These are phyloP conservation scores for Elachura formosa DNA, from an alignment of 2,113 vertebrate species.

Conservation along the genomic window DNA sequence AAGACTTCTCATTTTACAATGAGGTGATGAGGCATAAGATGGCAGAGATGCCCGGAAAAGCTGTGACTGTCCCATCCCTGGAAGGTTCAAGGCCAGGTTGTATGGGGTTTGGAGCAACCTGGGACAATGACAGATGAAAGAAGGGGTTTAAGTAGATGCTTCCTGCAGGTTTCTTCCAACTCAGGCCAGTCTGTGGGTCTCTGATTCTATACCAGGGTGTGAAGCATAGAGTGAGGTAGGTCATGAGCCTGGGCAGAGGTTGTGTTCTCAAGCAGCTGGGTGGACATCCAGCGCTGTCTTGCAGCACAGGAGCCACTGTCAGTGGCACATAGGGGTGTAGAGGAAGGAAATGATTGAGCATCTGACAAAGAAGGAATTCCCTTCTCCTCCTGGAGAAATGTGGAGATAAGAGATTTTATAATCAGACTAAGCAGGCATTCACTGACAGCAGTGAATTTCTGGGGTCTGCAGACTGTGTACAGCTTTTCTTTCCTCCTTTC, in stretches of 20 bases:
- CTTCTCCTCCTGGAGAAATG: neutral
- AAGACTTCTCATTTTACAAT: neutral
- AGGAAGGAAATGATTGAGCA: neutral
- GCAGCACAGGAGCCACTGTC: neutral
- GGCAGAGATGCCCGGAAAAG: neutral
- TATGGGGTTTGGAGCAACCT: neutral
- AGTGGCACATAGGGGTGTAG: neutral
- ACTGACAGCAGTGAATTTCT: neutral
- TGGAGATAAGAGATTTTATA: neutral
- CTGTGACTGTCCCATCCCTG: neutral
- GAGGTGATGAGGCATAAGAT: neutral
- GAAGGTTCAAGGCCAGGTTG: neutral
- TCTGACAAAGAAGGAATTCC: neutral
- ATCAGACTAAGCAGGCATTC: neutral
- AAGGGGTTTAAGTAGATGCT: neutral
- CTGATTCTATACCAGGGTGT: neutral
- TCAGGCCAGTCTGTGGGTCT: neutral
- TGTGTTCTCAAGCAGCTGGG: neutral
- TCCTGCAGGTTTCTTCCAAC: neutral
- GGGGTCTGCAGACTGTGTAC: neutral
- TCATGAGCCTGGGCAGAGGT: neutral
- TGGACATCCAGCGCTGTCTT: neutral
- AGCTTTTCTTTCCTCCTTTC: neutral
- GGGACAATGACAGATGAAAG: neutral
- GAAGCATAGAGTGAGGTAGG: neutral